Percentiles rank a stretch among this genome's conserved stretches.
Conservation (phyloP, 2,797 vertebrate genomes). For the Siniperca scherzeri region DNA sequence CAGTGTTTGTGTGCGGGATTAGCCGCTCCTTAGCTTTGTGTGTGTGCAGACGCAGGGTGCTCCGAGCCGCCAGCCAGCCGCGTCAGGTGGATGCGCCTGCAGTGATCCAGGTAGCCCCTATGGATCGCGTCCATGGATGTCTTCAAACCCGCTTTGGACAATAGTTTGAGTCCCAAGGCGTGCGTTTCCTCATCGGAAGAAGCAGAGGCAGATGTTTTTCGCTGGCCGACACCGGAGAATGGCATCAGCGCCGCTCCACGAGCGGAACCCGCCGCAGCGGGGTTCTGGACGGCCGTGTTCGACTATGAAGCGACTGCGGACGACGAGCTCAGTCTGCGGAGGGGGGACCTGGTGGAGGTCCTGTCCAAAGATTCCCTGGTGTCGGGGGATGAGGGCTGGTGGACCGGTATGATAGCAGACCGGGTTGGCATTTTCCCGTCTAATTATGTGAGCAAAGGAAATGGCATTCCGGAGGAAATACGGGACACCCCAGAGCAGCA, state of each 20-base stretch:
- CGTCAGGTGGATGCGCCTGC: slow-evolving; percentile 83
- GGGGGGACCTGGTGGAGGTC: slow-evolving; percentile 94
- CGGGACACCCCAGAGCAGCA: slow-evolving; percentile 83
- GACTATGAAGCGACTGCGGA: slow-evolving; percentile 97
- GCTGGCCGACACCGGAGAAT: slow-evolving; percentile 77
- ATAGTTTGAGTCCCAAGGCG: slow-evolving; percentile 83
- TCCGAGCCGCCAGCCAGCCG: slow-evolving; percentile 61
- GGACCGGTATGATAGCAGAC: slow-evolving; percentile 95
- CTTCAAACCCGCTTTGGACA: slow-evolving; percentile 88
- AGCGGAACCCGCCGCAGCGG: slow-evolving; percentile 61
- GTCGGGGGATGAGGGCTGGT: slow-evolving; percentile 97
- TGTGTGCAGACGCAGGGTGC: slow-evolving; percentile 59
- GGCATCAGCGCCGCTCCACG: slow-evolving; percentile 69
- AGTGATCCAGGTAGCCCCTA: slow-evolving; percentile 87
- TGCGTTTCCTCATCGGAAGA: slow-evolving; percentile 70
- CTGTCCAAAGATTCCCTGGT: slow-evolving; percentile 95
- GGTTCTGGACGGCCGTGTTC: slow-evolving; percentile 95
- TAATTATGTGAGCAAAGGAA: slow-evolving; percentile 94
- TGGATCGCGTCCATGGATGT: slow-evolving; percentile 96
- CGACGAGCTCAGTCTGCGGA: slow-evolving; percentile 95
- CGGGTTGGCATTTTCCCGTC: slow-evolving; percentile 94
- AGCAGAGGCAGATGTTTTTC: slow-evolving; percentile 81
- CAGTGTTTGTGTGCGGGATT: slow-evolving; percentile 70
- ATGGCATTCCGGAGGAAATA: slow-evolving; percentile 87
- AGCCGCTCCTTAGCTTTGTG: slow-evolving; percentile 64